Percentiles rank a stretch among this genome's conserved stretches.
Evolutionary conservation across 1,140 invertebrate species (phyloP).

Genomic region (Neoseiulus cucumeris): DNA sequence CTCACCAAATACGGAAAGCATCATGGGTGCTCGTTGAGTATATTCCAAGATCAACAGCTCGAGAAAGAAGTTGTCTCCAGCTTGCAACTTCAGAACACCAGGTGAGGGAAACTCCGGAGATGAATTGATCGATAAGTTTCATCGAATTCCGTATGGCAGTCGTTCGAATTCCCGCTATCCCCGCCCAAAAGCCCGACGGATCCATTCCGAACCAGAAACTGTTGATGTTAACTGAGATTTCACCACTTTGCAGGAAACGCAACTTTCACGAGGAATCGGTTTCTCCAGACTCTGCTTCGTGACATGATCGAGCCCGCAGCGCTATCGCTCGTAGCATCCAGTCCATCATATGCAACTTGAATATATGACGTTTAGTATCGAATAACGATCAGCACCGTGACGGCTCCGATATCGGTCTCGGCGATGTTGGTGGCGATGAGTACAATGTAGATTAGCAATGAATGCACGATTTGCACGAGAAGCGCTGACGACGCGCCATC

Average conservation of each 20-base stretch:
- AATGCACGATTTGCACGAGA: too few relatives aligned
- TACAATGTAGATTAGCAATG: too few relatives aligned
- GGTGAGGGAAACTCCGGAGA: not conserved
- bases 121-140: not conserved
- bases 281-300: not conserved
- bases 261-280: conserved; percentile 3
- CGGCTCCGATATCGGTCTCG: too few relatives aligned
- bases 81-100: conserved; percentile 4
- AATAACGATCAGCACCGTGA: too few relatives aligned
- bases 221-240: not conserved
- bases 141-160: not conserved
- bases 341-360: conserved; percentile 4
- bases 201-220: not conserved
- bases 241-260: not conserved
- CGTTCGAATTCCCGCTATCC: not conserved
- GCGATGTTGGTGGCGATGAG: too few relatives aligned
- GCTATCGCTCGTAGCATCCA: not conserved
- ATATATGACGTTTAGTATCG: not conserved
- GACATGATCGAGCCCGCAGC: not conserved
- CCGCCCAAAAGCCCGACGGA: not conserved
- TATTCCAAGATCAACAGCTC: conserved; percentile 1
- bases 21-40: conserved; percentile 5
- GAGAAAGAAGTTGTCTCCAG: not conserved
- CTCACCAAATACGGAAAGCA: conserved; percentile 1
- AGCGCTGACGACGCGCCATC: too few relatives aligned